Evolutionary conservation across 2,113 vertebrate genomes (phyloP).

Genomic region (Xenotilapia caudafasciata): DNA sequence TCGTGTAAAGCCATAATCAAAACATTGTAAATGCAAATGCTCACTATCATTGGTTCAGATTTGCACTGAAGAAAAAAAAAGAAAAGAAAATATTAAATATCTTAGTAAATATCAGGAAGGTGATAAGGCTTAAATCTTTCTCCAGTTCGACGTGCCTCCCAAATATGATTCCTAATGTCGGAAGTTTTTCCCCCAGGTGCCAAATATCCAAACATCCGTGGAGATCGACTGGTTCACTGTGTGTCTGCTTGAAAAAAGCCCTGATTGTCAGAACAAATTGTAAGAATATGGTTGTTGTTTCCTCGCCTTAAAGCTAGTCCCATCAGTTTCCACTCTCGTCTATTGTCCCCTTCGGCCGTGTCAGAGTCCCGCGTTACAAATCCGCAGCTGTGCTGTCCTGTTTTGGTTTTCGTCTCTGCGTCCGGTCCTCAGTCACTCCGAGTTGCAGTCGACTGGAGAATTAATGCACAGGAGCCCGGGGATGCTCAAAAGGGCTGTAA

Average conservation of each 20-base stretch:
- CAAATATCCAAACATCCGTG: neutral
- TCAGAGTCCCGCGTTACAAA: neutral
- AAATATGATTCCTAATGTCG: neutral
- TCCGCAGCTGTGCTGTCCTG: neutral
- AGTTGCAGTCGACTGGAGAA: constrained; percentile 13
- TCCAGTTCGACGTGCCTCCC: constrained; percentile 33
- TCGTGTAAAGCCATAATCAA: constrained; percentile 35
- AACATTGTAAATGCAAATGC: constrained; percentile 19
- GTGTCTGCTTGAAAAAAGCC: constrained; percentile 42
- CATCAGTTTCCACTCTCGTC: neutral
- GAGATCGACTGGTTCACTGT: neutral
- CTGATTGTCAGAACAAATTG: constrained; percentile 72
- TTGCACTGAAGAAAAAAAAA: constrained; percentile 23
- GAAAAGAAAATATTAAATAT: constrained; percentile 53
- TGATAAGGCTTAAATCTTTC: constrained; percentile 63
- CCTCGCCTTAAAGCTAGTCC: constrained; percentile 59
- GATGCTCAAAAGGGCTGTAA: constrained; percentile 9
- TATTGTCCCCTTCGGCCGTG: neutral
- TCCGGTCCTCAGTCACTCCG: neutral
- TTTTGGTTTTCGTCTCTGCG: neutral
- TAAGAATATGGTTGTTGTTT: constrained; percentile 19
- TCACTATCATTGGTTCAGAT: constrained; percentile 46
- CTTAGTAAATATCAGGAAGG: constrained; percentile 57
- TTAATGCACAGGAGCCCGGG: constrained; percentile 12
- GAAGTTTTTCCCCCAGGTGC: neutral